Conservation (phyloP, 53 echinoderm and acorn worm species). For the Apostichopus leukothele region DNA sequence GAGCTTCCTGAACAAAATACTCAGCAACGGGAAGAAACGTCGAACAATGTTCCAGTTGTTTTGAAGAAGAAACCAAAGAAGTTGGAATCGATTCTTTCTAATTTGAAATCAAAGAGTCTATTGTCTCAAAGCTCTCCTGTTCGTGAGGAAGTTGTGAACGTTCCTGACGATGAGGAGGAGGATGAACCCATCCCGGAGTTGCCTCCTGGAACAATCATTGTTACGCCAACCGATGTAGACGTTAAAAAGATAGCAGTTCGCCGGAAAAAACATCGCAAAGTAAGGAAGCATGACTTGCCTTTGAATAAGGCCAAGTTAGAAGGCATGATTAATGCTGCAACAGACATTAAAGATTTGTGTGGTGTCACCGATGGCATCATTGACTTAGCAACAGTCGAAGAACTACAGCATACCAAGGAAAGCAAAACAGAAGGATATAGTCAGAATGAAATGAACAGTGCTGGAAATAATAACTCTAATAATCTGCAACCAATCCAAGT, state of each 20-base stretch:
- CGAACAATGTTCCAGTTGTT: background rate
- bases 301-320: constrained; percentile 52
- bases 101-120: constrained; percentile 43
- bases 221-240: constrained; percentile 18
- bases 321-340: constrained; percentile 86
- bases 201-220: constrained; percentile 40
- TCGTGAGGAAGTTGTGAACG: background rate
- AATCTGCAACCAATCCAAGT: background rate
- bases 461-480: background rate
- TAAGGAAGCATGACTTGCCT: constrained; percentile 20
- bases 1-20: background rate
- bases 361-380: constrained; percentile 79
- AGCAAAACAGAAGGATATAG: background rate
- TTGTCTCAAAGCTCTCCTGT: background rate
- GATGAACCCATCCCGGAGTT: constrained; percentile 34
- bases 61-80: constrained; percentile 31
- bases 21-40: background rate
- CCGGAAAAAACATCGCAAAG: constrained; percentile 37
- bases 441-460: background rate
- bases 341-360: constrained; percentile 89
- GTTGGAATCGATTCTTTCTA: constrained; percentile 40
- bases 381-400: constrained; percentile 33
- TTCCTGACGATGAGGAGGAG: background rate
- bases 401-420: background rate
- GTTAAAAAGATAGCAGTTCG: constrained; percentile 4